Percentiles rank a stretch among this genome's conserved stretches.
Conservation (phyloP, 2,888 invertebrate species). For the Perizoma affinitatum region DNA sequence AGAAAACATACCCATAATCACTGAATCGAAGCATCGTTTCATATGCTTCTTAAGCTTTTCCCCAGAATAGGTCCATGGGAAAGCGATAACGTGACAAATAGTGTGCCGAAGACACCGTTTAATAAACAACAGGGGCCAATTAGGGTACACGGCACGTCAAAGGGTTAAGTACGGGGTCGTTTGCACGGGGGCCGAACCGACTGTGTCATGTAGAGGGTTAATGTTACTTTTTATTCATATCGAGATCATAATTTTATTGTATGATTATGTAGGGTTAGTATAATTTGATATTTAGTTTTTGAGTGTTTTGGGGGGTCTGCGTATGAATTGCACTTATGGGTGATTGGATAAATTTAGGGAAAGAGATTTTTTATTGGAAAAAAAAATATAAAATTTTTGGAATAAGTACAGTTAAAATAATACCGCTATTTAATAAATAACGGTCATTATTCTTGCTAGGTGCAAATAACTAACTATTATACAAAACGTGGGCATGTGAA, state of each 20-base stretch:
- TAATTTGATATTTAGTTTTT: slow-evolving; percentile 27
- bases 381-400: too few relatives aligned
- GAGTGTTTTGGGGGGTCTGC: slow-evolving; percentile 20
- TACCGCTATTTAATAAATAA: too few relatives aligned
- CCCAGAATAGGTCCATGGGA: slow-evolving; percentile 64
- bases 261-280: slow-evolving; percentile 36
- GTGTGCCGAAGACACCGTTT: slow-evolving; percentile 65
- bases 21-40: background rate
- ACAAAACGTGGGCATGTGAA: too few relatives aligned
- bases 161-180: slow-evolving; percentile 70
- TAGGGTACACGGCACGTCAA: slow-evolving; percentile 77
- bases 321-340: too few relatives aligned
- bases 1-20: background rate
- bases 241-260: slow-evolving; percentile 40
- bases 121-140: slow-evolving; percentile 74
- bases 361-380: too few relatives aligned
- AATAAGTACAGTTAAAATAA: too few relatives aligned
- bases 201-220: slow-evolving; percentile 42
- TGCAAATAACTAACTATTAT: too few relatives aligned
- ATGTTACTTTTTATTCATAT: slow-evolving; percentile 47
- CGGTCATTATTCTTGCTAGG: too few relatives aligned
- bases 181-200: slow-evolving; percentile 43
- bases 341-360: too few relatives aligned
- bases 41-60: background rate
- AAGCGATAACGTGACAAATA: slow-evolving; percentile 62